phyloP scores from a whole-genome alignment of 2,113 vertebrate species.

The Epinephelus lanceolatus region DNA sequence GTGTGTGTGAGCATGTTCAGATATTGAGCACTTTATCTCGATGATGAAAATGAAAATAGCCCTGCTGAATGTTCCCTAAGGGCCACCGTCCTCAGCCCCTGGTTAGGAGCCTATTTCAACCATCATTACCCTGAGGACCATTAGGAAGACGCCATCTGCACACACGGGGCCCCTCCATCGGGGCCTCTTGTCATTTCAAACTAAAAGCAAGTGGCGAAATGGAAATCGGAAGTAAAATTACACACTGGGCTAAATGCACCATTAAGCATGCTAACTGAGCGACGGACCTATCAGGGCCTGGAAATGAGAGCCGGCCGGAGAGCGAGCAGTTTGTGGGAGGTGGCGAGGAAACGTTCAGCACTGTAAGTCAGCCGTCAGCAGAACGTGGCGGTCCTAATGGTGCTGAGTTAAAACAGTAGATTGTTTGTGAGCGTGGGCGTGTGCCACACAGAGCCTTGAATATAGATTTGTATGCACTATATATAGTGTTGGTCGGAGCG shows the following conservation, averaged over 20 bases:
- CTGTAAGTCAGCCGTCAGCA: conserved; percentile 52
- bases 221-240: conserved; percentile 88
- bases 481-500: conserved; percentile 24
- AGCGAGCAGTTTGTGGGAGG: conserved; percentile 54
- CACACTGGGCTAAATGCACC: conserved; percentile 80
- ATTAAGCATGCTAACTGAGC: conserved; percentile 81
- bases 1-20: conserved; percentile 3
- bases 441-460: conserved; percentile 21
- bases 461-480: conserved; percentile 46
- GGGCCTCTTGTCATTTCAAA: conserved; percentile 77
- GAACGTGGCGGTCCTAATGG: conserved; percentile 64
- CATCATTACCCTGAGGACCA: conserved; percentile 87
- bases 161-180: conserved; percentile 45
- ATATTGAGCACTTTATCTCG: conserved; percentile 65
- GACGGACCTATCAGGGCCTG: conserved; percentile 60
- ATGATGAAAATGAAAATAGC: conserved; percentile 70
- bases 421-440: conserved; percentile 36
- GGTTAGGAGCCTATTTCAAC: conserved; percentile 84
- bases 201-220: conserved; percentile 75
- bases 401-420: background rate
- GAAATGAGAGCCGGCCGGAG: conserved; percentile 60
- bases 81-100: conserved; percentile 70
- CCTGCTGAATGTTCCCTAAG: conserved; percentile 64
- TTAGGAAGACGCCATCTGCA: conserved; percentile 82
- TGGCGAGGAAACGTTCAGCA: conserved; percentile 50